These are phyloP conservation scores for Ceratina australensis DNA, from an alignment of 1,140 invertebrate species.

Conservation along the genomic window DNA sequence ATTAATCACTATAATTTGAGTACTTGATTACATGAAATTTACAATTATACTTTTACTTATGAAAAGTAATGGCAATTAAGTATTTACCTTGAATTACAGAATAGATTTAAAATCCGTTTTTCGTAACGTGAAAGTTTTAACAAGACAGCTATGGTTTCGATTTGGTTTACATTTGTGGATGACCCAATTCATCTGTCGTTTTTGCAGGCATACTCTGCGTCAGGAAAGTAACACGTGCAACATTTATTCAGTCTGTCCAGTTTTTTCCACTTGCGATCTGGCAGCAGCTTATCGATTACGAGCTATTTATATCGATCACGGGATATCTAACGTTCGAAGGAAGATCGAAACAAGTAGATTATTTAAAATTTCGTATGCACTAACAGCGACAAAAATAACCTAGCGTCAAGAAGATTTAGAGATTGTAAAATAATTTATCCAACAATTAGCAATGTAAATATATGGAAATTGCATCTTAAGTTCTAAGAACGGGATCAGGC, in stretches of 20 bases:
- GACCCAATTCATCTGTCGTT: slow-evolving; percentile 17
- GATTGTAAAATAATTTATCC: not conserved
- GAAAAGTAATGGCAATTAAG: not conserved
- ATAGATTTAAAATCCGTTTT: not conserved
- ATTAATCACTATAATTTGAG: too few species aligned
- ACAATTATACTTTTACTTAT: not conserved
- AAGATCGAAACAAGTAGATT: not conserved
- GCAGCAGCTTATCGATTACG: slow-evolving; percentile 2
- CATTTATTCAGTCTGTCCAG: slow-evolving; percentile 7
- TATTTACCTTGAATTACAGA: slow-evolving; percentile 14
- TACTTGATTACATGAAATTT: too few species aligned
- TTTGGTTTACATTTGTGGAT: slow-evolving; percentile 3
- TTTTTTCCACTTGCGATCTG: slow-evolving; percentile 3
- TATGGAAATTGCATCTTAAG: not conserved
- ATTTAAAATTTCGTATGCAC: not conserved
- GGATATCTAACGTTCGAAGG: not conserved
- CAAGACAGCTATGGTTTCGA: slow-evolving; percentile 6
- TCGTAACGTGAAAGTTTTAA: slow-evolving; percentile 22
- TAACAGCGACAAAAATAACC: not conserved
- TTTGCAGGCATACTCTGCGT: not conserved
- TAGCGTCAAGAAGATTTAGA: not conserved
- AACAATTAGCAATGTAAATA: not conserved
- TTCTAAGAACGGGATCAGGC: not conserved
- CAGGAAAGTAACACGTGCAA: slow-evolving; percentile 19
- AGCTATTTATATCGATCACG: not conserved